Percentiles rank a stretch among this genome's conserved stretches.
phyloP scores from a whole-genome alignment of 2,113 vertebrate genomes.

The Equus przewalskii region DNA sequence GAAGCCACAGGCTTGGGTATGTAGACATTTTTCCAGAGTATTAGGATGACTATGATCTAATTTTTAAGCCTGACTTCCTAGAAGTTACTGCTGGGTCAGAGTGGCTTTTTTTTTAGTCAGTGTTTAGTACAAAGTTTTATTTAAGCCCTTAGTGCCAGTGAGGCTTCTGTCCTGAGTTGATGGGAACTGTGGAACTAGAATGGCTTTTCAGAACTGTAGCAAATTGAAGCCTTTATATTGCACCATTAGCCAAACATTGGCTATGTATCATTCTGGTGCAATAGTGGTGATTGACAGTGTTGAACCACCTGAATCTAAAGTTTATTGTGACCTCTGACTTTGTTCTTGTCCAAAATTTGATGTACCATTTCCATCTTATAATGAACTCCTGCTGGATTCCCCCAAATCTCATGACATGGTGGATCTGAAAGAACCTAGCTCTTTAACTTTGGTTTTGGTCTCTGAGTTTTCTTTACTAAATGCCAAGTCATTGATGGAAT shows the following conservation, averaged over 20 bases:
- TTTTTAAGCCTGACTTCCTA: not conserved
- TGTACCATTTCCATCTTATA: not conserved
- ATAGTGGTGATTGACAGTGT: not conserved
- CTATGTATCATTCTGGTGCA: not conserved
- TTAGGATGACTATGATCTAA: not conserved
- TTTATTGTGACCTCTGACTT: not conserved
- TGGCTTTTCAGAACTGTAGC: not conserved
- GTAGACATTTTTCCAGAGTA: not conserved
- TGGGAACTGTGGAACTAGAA: not conserved
- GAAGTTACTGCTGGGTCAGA: not conserved
- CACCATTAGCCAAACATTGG: not conserved
- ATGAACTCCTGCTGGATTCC: not conserved
- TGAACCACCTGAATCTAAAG: not conserved
- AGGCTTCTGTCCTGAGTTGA: not conserved
- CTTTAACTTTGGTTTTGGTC: not conserved
- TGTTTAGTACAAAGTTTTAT: not conserved
- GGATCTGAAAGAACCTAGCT: not conserved
- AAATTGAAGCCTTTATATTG: not conserved
- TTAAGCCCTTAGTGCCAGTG: not conserved
- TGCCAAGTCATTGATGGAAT: not conserved
- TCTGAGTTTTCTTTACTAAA: not conserved
- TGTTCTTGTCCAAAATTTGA: not conserved
- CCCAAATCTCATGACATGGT: not conserved
- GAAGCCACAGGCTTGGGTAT: not conserved
- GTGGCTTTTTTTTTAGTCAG: not conserved